Conservation (phyloP, 2,113 vertebrate genomes). For the Kryptolebias marmoratus region DNA sequence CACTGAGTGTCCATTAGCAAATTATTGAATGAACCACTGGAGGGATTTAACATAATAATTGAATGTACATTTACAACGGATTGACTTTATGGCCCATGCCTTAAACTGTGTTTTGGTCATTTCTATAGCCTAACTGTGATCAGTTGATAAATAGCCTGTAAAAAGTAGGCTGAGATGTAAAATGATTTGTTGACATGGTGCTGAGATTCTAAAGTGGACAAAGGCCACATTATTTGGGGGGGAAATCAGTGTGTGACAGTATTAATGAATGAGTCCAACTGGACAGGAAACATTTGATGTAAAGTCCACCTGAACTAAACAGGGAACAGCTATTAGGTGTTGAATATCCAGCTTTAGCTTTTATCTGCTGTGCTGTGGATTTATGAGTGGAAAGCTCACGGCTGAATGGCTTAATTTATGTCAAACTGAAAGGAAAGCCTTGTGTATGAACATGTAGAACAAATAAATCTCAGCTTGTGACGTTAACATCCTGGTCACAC, state of each 20-base stretch:
- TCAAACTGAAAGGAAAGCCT: slow-evolving; percentile 29
- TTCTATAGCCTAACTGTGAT: too few species aligned
- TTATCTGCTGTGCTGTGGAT: slow-evolving; percentile 23
- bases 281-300: slow-evolving; percentile 7
- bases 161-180: too few species aligned
- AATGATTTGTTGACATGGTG: background rate
- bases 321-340: background rate
- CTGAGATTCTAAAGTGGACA: background rate
- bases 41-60: too few species aligned
- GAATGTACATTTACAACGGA: too few species aligned
- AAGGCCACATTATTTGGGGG: too few species aligned
- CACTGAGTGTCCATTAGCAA: too few species aligned
- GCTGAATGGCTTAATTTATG: slow-evolving; percentile 50
- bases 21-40: too few species aligned
- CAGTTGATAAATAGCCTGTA: too few species aligned
- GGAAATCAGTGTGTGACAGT: background rate
- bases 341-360: slow-evolving; percentile 23
- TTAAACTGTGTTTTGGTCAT: too few species aligned
- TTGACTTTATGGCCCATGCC: too few species aligned
- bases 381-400: background rate
- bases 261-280: slow-evolving; percentile 4
- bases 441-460: slow-evolving; percentile 47
- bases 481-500: slow-evolving; percentile 17
- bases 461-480: slow-evolving; percentile 20
- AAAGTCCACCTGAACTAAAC: background rate